phyloP scores from a whole-genome alignment of 2,113 vertebrate species.

The Pitta sordida region DNA sequence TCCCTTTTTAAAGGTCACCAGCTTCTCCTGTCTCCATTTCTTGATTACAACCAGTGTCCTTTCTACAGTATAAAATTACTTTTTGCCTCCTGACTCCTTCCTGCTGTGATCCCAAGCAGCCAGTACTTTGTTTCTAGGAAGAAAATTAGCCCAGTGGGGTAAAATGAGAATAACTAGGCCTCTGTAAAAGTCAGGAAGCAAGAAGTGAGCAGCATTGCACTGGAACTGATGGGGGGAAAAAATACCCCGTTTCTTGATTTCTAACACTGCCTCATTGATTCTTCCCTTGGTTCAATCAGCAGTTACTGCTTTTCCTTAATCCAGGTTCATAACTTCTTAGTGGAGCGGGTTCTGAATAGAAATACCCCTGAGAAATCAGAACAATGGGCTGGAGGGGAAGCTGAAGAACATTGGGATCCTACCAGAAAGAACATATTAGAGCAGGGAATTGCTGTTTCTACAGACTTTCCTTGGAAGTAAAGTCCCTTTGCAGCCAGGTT shows the following conservation, averaged over 20 bases:
- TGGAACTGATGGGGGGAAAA: conserved; percentile 15
- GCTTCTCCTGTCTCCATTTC: background rate
- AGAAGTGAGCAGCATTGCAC: background rate
- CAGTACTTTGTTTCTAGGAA: background rate
- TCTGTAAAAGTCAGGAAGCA: conserved; percentile 11
- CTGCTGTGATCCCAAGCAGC: background rate
- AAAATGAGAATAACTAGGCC: background rate
- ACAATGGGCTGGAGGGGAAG: background rate
- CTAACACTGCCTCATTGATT: conserved; percentile 59
- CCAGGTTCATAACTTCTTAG: background rate
- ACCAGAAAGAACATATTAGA: background rate
- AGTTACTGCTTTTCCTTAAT: conserved; percentile 50
- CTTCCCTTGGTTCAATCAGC: conserved; percentile 48
- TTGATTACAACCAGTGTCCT: background rate
- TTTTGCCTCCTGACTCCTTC: background rate
- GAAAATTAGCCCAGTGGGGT: conserved; percentile 21
- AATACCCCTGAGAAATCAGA: background rate
- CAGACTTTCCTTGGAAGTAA: background rate
- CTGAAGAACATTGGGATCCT: background rate
- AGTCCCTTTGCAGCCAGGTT: background rate
- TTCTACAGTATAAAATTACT: background rate
- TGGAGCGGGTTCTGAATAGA: background rate
- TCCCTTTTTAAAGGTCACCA: background rate
- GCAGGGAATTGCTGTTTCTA: background rate
- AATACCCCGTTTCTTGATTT: conserved; percentile 5